Percentiles rank a stretch among this genome's conserved stretches.
phyloP scores from a whole-genome alignment of 2,888 invertebrate species.

The Pollenia griseotomentosa region DNA sequence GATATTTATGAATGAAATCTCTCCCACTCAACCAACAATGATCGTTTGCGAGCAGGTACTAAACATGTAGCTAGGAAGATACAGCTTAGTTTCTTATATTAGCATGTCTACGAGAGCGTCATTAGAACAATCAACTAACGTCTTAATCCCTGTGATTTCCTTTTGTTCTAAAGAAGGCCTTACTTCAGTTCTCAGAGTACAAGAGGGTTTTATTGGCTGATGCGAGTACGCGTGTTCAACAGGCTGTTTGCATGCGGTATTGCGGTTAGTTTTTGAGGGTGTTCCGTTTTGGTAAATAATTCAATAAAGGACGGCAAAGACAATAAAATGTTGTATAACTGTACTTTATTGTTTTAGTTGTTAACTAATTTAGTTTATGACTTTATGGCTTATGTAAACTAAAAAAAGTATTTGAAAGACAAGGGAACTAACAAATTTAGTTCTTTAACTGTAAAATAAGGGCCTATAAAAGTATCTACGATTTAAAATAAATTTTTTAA shows the following conservation, averaged over 20 bases:
- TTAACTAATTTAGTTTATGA: constrained; percentile 55
- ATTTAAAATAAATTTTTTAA: too few species aligned
- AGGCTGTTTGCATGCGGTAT: constrained; percentile 7
- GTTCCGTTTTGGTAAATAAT: constrained; percentile 62
- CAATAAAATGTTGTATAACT: constrained; percentile 17
- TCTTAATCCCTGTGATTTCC: constrained; percentile 64
- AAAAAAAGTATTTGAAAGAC: too few species aligned
- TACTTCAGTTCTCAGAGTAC: constrained; percentile 14
- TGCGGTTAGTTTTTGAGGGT: constrained; percentile 37
- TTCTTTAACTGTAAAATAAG: neutral
- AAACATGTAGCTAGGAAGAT: neutral
- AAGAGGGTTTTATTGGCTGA: constrained; percentile 24
- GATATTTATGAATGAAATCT: constrained; percentile 66
- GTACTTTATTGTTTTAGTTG: constrained; percentile 45
- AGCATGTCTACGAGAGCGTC: constrained; percentile 55
- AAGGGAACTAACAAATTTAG: neutral
- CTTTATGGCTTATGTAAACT: neutral
- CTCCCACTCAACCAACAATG: constrained; percentile 9
- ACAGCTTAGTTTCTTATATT: constrained; percentile 51
- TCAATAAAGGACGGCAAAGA: neutral
- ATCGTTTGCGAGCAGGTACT: neutral
- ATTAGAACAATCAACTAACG: constrained; percentile 63
- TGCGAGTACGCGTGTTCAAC: neutral
- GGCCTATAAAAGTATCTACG: too few species aligned
- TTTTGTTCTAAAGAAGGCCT: constrained; percentile 67